Evolutionary conservation across 2,113 vertebrate species (phyloP).

Genomic region (Actenoides lindsayi): DNA sequence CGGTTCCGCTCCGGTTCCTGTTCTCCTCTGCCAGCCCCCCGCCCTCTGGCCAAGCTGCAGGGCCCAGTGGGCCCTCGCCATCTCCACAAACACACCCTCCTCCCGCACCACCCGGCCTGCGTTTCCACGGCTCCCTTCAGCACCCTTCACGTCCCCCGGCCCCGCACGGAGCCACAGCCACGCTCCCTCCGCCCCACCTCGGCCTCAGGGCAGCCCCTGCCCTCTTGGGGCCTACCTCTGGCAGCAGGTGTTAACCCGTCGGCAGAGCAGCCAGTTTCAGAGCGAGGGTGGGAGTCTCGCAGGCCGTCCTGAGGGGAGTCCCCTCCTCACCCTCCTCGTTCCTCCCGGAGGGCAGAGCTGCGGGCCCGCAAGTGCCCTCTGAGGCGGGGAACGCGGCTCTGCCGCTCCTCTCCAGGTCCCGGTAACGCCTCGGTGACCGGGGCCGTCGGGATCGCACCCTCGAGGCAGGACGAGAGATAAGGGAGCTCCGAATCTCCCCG

Average conservation of each 20-base stretch:
- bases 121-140: too few species aligned
- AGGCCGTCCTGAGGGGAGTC: not conserved
- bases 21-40: not conserved
- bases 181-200: fast-evolving
- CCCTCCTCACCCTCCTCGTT: not conserved
- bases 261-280: not conserved
- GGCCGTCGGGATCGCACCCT: too few species aligned
- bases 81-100: fast-evolving
- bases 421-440: not conserved
- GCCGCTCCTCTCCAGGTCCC: too few species aligned
- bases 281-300: fast-evolving
- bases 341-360: not conserved
- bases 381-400: fast-evolving
- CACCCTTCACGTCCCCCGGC: not conserved
- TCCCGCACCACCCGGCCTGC: not conserved
- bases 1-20: not conserved
- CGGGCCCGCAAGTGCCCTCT: fast-evolving
- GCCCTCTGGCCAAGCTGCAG: fast-evolving
- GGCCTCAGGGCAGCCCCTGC: fast-evolving
- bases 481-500: not conserved
- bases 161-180: fast-evolving
- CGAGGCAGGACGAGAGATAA: not conserved
- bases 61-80: fast-evolving
- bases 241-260: not conserved
- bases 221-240: not conserved